Percentiles rank a stretch among this genome's conserved stretches.
These are phyloP conservation scores for Poeciliopsis turneri DNA, from an alignment of 2,797 vertebrate species.

Conservation along the genomic window DNA sequence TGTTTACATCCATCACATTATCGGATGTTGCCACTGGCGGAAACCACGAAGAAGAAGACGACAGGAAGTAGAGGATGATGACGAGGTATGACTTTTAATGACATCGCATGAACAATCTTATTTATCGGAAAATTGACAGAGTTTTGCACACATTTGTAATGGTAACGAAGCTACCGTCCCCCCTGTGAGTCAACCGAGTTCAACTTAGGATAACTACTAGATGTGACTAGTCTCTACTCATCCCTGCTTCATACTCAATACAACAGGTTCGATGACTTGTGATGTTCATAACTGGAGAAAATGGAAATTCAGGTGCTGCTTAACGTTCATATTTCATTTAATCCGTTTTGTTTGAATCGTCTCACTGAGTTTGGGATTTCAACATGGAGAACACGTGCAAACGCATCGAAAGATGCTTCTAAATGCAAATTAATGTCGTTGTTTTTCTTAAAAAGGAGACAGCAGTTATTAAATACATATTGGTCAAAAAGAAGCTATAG, in stretches of 20 bases:
- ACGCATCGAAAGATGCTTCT: not conserved
- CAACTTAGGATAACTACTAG: not conserved
- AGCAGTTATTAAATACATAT: conserved; percentile 8
- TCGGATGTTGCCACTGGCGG: too few species aligned
- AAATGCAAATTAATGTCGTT: conserved; percentile 26
- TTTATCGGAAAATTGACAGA: too few species aligned
- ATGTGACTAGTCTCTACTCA: not conserved
- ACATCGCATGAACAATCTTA: too few species aligned
- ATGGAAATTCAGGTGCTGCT: conserved; percentile 56
- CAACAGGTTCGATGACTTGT: conserved; percentile 47
- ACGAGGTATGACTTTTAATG: too few species aligned
- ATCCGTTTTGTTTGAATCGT: conserved; percentile 48
- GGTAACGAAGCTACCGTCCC: too few species aligned
- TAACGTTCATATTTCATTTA: conserved; percentile 38
- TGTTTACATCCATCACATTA: too few species aligned
- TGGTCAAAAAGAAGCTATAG: not conserved
- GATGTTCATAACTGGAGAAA: conserved; percentile 50
- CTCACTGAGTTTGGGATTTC: conserved; percentile 18
- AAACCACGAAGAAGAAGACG: too few species aligned
- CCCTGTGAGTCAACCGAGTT: too few species aligned
- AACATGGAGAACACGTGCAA: conserved; percentile 22
- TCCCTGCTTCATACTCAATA: conserved; percentile 28
- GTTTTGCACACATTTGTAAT: too few species aligned
- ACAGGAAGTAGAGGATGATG: too few species aligned
- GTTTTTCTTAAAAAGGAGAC: conserved; percentile 18